Base-by-base conservation (phyloP, 1,140 invertebrate species). In the Heliothis subflexa region DNA sequence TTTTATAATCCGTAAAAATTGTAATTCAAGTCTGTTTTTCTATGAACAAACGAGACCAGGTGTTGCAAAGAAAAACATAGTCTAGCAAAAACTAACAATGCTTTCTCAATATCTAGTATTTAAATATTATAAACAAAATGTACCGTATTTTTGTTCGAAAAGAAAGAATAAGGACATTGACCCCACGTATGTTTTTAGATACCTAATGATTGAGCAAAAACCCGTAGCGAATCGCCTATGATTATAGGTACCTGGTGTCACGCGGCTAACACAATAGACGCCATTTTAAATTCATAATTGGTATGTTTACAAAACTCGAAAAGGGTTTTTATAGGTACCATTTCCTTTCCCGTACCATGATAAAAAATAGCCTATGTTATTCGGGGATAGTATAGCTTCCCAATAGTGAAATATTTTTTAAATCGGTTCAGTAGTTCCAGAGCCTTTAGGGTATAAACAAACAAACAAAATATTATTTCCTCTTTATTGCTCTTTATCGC, bases 221-320 rank as follows among this genome's bases (percentile, higher is more conserved):
- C 59, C 54, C 55, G 54, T 25, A 59, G 47, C 55, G 55, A 73
- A 73, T 59, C 40, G n/a, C 14, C 71, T 54, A 73, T 73, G 54
- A 73, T 73, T 73, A 61, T 61, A n/a, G n/a, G n/a, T n/a, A 57
- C 4, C 71, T 47, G 21, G 18, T 18, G 54, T 47, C 55, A 73
- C 55, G 52, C 40, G 16, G 33, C 18, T 47, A 25, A 57, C 71
- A 73, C 70, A 59, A 73, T 73, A 73, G 71, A 5, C 28, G 68
- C 68, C 50, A 71, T 71, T 71, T 55, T 71, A 70, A 52, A 70
- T 70, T 70, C 47, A 70, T 71, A 71, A 71, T 71, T 71, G 68
- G 40, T 55, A 40, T 33, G 40, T 66, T 66, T 40, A 40, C 49
- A 52, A 55, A 71, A 64, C 12, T n/a, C 11, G 55, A 71, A n/a